phyloP scores from a whole-genome alignment of 2,888 invertebrate species.

The Rotaria sp. region DNA sequence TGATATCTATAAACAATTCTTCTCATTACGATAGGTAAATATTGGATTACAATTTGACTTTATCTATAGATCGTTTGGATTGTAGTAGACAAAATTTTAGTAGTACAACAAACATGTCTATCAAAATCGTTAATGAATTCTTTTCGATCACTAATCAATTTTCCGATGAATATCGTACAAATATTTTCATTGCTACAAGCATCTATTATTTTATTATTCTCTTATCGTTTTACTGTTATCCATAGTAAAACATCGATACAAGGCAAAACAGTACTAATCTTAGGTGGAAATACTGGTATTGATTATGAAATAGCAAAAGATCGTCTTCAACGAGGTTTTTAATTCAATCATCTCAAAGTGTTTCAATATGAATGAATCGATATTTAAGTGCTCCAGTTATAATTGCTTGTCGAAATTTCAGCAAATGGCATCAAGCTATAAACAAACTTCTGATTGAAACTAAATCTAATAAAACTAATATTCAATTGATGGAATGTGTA shows the following conservation, averaged over 20 bases:
- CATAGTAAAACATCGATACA: constrained; percentile 47
- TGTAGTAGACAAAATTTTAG: no score
- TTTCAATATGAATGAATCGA: neutral
- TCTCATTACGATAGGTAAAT: no score
- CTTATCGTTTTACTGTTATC: neutral
- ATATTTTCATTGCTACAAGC: no score
- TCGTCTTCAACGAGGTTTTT: constrained; percentile 61
- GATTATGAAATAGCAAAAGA: constrained; percentile 69
- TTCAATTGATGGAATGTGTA: constrained; percentile 1
- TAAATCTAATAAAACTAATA: neutral
- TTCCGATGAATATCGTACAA: no score
- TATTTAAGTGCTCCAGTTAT: constrained; percentile 29
- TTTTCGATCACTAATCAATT: no score
- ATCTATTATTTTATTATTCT: no score
- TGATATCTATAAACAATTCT: no score
- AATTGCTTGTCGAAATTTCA: constrained; percentile 33
- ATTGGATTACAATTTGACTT: no score
- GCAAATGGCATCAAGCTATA: neutral
- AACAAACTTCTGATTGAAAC: neutral
- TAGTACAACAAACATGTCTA: no score
- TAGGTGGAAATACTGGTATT: constrained; percentile 75
- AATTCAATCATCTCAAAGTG: neutral
- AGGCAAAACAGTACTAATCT: constrained; percentile 67
- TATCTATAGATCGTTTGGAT: no score
- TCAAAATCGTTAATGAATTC: no score